Base-by-base conservation (phyloP, 2,797 vertebrate genomes). In the Coregonus suidteri region DNA sequence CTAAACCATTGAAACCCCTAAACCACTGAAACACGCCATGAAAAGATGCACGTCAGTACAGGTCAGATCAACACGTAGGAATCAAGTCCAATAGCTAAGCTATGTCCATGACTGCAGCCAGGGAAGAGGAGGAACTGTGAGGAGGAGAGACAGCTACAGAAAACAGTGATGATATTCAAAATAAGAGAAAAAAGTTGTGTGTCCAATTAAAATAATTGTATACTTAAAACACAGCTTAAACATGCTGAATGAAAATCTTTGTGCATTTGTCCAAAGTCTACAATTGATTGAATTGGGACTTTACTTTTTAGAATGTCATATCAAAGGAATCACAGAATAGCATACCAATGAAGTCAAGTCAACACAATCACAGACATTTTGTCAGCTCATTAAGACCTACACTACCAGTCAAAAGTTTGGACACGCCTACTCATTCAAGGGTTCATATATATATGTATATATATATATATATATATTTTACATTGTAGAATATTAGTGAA, bases 331-430 rank as follows among this genome's bases (percentile, higher is more conserved):
- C 54, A 56, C 54, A 56, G n/a, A n/a, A 56, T 3, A 34, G 34
- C 34, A 34, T 34, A 34, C 4, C 34, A 34, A 34, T 34, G 2
- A 34, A 59, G 30, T 30, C 1, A 69, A 7, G 59, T 76, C 74
- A 78, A 70, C 62, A 37, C 70, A 64, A 69, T 25, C n/a, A 25
- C n/a, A 53, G 53, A 15, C 13, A 15, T 3, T 53, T 15, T 53
- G 52, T 53, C n/a, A 16, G 71, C 34, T 70, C 16, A n/a, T n/a
- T 75, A 73, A 31, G 52, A 71, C 66, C 64, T 52, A 51, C 25
- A 25, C 25, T 25, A 25, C 25, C 25, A 25, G 25, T 25, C 25
- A 25, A 25, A 25, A 25, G 25, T 25, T 25, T 25, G 25, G 25
- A 25, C 25, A 25, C 1, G 25, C 25, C 25, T 25, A 25, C 25